Base-by-base conservation (phyloP, 1,140 invertebrate species). In the Trachymyrmex septentrionalis region DNA sequence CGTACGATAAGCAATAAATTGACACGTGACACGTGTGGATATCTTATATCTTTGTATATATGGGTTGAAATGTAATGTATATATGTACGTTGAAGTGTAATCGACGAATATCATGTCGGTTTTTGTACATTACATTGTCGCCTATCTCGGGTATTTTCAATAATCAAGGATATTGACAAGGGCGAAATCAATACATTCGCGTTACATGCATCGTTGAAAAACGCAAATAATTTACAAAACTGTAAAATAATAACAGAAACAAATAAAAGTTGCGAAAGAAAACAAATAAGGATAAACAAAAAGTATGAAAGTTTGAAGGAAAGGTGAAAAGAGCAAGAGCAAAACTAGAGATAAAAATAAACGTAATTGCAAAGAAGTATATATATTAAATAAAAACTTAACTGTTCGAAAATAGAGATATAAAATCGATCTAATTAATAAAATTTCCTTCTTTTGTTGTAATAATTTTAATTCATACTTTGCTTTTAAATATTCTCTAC, bases 51-150 rank as follows among this genome's bases (percentile, higher is more conserved):
- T 50, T 14, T 44, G 21, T 50, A 16, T n/a, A 53, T 53, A 53
- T 64, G 1, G 30, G 21, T 53, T 14, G 14, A 78, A 66, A 53
- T 64, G n/a, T 64, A 67, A n/a, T n/a, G 30, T 30, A 30, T 77
- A 1, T 50, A 53, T 64, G 2, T 53, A 16, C 12, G 24, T 53
- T 16, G 14, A 80, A 67, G 19, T 66, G 21, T 66, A 67, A n/a
- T n/a, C 10, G n/a, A n/a, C 24, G 16, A 81, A 55, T 44, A 12
- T 69, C 63, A 38, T 16, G 30, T 80, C 9, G 4, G 10, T n/a
- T 55, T 44, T 24, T 80, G 12, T 27, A n/a, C 38, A 4, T 1
- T 27, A n/a, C 38, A 4, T 1, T n/a, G n/a, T 53, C n/a, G 0
- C 3, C 30, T 59, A 71, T 57, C 34, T 21, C 3, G 12, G 59